phyloP scores from a whole-genome alignment of 30 jellyfish, hydroid and myxozoan species.

The Pelagia noctiluca region DNA sequence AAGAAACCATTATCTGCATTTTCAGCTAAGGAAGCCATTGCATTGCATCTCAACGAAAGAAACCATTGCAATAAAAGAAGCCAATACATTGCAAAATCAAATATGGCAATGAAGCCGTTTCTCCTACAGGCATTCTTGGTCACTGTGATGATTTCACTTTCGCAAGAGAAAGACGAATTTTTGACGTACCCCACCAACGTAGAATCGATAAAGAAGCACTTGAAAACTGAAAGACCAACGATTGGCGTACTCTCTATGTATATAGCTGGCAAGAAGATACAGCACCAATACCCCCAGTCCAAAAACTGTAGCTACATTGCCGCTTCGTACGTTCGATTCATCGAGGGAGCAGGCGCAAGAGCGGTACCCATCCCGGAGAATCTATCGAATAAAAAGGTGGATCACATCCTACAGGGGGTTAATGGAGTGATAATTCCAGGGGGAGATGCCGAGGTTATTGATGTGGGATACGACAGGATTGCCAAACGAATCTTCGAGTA shows the following conservation, averaged over 20 bases:
- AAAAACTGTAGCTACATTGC: slow-evolving; percentile 80
- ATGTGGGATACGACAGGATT: slow-evolving; percentile 79
- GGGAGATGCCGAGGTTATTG: slow-evolving; percentile 83
- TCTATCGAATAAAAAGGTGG: slow-evolving; percentile 58
- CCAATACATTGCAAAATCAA: background rate
- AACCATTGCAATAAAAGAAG: background rate
- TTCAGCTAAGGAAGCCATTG: background rate
- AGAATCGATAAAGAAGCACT: slow-evolving; percentile 57
- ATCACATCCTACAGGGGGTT: slow-evolving; percentile 52
- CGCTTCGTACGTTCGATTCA: slow-evolving; percentile 79
- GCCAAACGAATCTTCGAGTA: slow-evolving; percentile 54
- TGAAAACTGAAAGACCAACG: slow-evolving; percentile 80
- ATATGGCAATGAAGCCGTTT: background rate
- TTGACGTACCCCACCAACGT: slow-evolving; percentile 86
- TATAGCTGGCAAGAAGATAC: slow-evolving; percentile 62
- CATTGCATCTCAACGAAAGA: background rate
- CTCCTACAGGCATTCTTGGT: background rate
- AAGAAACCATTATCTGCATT: background rate
- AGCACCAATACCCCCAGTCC: slow-evolving; percentile 58
- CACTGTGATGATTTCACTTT: background rate
- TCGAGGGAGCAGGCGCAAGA: slow-evolving; percentile 91
- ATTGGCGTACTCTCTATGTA: slow-evolving; percentile 76
- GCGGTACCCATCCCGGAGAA: slow-evolving; percentile 81
- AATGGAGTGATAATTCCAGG: slow-evolving; percentile 92
- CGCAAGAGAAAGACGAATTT: slow-evolving; percentile 16